Evolutionary conservation across 2,888 invertebrate genomes (phyloP).

Genomic region (Marasmarcha lunaedactyla): DNA sequence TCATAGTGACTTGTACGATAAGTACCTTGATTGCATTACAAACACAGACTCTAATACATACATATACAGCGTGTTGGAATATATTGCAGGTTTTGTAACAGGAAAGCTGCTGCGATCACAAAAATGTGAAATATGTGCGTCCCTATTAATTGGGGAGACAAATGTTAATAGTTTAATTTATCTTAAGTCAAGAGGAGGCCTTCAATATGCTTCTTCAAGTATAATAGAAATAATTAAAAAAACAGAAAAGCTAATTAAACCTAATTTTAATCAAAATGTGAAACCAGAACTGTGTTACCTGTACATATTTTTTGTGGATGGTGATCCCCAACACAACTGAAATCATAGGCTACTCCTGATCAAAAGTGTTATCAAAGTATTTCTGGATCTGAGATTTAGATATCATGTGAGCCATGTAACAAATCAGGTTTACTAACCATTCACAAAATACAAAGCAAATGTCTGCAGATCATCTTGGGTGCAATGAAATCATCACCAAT

Average conservation of each 20-base stretch:
- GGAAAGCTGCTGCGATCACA: background rate
- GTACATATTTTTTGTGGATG: background rate
- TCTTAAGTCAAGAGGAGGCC: background rate
- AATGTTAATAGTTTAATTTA: background rate
- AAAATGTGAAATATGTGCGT: slow-evolving; percentile 1
- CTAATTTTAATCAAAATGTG: background rate
- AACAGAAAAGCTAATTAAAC: slow-evolving; percentile 2
- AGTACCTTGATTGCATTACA: slow-evolving; percentile 1
- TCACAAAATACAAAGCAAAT: too few species aligned
- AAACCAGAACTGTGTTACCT: slow-evolving; percentile 2
- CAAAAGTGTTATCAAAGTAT: slow-evolving; percentile 3
- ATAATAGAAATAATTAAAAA: slow-evolving; percentile 1
- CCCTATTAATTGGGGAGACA: background rate
- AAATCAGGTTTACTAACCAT: too few species aligned
- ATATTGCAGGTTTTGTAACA: slow-evolving; percentile 4
- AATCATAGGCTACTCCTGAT: background rate
- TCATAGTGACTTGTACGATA: slow-evolving; percentile 7
- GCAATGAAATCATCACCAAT: too few species aligned
- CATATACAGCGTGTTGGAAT: background rate
- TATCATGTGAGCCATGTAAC: too few species aligned
- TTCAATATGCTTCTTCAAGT: background rate
- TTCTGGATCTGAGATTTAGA: background rate
- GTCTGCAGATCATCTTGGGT: too few species aligned
- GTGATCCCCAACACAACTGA: background rate
- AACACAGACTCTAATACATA: background rate